Evolutionary conservation across 2,113 vertebrate species (phyloP).

Genomic region (Aegotheles bennettii): DNA sequence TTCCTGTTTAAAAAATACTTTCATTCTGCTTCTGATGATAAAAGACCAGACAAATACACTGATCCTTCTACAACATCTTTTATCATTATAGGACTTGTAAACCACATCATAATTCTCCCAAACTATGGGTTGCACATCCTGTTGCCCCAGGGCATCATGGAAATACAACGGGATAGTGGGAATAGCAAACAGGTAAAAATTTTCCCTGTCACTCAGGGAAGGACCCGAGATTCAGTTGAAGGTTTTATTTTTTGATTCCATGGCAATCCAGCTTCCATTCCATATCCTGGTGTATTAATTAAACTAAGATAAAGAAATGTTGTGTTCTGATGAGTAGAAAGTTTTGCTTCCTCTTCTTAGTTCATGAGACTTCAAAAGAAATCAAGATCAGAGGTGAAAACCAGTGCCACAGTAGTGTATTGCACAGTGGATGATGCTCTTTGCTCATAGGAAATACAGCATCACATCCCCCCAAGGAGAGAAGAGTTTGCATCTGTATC

Average conservation of each 20-base stretch:
- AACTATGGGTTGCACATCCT: background rate
- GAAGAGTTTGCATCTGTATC: background rate
- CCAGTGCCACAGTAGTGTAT: background rate
- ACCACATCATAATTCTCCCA: background rate
- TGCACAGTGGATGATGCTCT: background rate
- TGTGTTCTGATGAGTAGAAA: background rate
- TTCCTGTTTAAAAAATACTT: background rate
- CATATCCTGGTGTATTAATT: background rate
- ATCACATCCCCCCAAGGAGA: background rate
- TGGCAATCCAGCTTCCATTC: background rate
- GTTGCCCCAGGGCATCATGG: background rate
- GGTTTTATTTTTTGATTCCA: background rate
- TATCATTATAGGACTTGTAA: background rate
- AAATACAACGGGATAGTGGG: background rate
- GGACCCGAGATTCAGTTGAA: background rate
- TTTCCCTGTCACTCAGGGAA: background rate
- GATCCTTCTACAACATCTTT: background rate
- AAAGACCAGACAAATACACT: background rate
- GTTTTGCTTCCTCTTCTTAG: background rate
- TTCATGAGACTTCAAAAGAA: background rate
- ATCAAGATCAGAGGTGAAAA: background rate
- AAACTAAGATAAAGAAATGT: background rate
- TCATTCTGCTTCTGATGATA: background rate
- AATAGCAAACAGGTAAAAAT: background rate
- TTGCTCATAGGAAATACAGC: background rate